Evolutionary conservation across 2,888 invertebrate species (phyloP).

Genomic region (Brachynemurus nebulosus): DNA sequence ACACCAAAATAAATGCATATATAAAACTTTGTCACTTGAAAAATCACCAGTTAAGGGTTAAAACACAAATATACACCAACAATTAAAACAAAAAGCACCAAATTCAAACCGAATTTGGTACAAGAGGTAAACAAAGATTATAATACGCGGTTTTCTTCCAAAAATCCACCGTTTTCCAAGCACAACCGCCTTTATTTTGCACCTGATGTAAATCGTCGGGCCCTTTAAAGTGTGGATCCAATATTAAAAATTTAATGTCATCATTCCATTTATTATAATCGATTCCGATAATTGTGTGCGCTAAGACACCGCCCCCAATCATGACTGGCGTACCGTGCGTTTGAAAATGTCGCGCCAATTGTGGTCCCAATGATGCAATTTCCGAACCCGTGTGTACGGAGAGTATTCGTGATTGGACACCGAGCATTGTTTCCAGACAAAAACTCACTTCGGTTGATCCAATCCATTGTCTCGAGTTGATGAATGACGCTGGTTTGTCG

Average conservation of each 20-base stretch:
- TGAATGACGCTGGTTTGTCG: conserved; percentile 77
- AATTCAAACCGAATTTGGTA: too few relatives aligned
- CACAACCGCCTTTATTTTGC: conserved; percentile 85
- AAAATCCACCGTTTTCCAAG: conserved; percentile 89
- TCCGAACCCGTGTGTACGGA: conserved; percentile 78
- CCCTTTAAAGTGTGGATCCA: conserved; percentile 97
- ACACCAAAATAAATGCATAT: too few relatives aligned
- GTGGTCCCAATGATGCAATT: conserved; percentile 60
- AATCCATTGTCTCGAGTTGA: conserved; percentile 93
- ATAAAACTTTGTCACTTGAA: too few relatives aligned
- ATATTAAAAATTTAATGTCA: conserved; percentile 78
- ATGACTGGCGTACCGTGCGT: conserved; percentile 92
- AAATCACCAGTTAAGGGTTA: too few relatives aligned
- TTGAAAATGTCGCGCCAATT: conserved; percentile 80
- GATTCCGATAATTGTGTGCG: conserved; percentile 95
- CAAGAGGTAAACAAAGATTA: conserved; percentile 88
- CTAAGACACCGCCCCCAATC: conserved; percentile 92
- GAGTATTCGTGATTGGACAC: conserved; percentile 65
- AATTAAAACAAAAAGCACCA: too few relatives aligned
- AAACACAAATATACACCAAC: too few relatives aligned
- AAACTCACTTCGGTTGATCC: conserved; percentile 95
- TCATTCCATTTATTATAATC: conserved; percentile 70
- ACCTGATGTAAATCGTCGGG: conserved; percentile 63
- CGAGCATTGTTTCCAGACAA: conserved; percentile 69
- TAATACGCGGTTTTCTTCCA: conserved; percentile 94